Base-by-base conservation (phyloP, 2,888 invertebrate genomes). In the Diachrysia chrysitis region DNA sequence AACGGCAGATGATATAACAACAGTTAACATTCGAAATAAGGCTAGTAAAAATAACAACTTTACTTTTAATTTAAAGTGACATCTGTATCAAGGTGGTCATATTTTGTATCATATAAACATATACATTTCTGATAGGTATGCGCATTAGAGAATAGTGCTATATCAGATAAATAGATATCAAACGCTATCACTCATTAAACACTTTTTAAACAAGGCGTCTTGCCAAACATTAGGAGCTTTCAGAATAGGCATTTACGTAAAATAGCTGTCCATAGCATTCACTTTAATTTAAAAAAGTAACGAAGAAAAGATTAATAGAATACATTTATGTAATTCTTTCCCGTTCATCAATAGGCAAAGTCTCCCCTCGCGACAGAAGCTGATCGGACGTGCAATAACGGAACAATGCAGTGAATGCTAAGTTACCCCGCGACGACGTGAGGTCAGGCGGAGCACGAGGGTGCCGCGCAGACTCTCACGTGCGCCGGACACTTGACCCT, bases 351-450 rank as follows among this genome's bases (percentile, higher is more conserved):
- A 73, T 68, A 68, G 69, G 71, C 73, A 66, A 67, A 70, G 46
- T 64, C 69, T 76, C 81, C 83, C 83, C 69, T 68, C 61, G 66
- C 77, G 73, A 76, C 81, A 83, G 78, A 67, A 63, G 77, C 85
- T 82, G 85, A 81, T 85, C 82, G 87, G 84, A 86, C 87, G 85
- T 87, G 87, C 87, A 87, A 88, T 87, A 84, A 87, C 86, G 80
- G 86, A 81, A 85, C 83, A 85, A 86, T 86, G 87, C 83, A 70
- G 86, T 88, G 90, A 90, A 90, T 90, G 89, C 82, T 87, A 90
- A 90, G 87, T 88, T 82, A 81, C 85, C 85, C 87, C 57, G 70
- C 48, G 42, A 62, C 46, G 71, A 71, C 69, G 79, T 68, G 83
- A 78, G 86, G 82, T 80, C 81, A 81, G 75, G 77, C 71, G 81